These are phyloP conservation scores for Drosophila takahashii DNA, from an alignment of 1,140 invertebrate genomes.

Conservation along the genomic window DNA sequence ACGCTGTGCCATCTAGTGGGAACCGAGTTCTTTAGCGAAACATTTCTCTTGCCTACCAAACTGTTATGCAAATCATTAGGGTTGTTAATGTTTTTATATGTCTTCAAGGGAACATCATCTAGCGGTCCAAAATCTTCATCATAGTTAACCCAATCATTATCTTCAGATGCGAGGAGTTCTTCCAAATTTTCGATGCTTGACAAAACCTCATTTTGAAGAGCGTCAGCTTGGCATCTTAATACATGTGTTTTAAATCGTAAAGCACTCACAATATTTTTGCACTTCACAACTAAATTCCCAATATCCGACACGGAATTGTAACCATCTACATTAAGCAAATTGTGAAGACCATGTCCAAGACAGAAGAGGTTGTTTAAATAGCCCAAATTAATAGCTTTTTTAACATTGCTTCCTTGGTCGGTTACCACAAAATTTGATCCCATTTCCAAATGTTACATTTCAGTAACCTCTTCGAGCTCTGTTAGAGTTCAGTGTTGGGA, in stretches of 20 bases:
- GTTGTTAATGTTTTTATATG: constrained; percentile 6
- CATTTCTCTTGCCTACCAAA: constrained; percentile 6
- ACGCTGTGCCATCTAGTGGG: no score
- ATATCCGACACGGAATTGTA: background rate
- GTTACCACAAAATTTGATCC: background rate
- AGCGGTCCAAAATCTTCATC: background rate
- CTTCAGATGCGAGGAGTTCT: constrained; percentile 5
- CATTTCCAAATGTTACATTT: background rate
- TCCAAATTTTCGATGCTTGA: constrained; percentile 3
- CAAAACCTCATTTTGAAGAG: constrained; percentile 5
- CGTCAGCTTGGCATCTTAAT: background rate
- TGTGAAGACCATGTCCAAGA: background rate
- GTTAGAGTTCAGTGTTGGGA: no score
- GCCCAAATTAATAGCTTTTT: background rate
- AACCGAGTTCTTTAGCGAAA: background rate
- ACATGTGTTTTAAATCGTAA: background rate
- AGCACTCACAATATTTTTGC: no score
- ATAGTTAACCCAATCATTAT: constrained; percentile 4
- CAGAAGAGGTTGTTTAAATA: background rate
- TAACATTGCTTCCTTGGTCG: background rate
- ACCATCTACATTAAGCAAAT: background rate
- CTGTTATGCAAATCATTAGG: constrained; percentile 1
- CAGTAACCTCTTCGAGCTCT: background rate
- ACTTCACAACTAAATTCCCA: no score
- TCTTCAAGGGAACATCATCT: constrained; percentile 4